Percentiles rank a stretch among this genome's conserved stretches.
Conservation (phyloP, 2,888 invertebrate genomes). For the Machimus rusticus region DNA sequence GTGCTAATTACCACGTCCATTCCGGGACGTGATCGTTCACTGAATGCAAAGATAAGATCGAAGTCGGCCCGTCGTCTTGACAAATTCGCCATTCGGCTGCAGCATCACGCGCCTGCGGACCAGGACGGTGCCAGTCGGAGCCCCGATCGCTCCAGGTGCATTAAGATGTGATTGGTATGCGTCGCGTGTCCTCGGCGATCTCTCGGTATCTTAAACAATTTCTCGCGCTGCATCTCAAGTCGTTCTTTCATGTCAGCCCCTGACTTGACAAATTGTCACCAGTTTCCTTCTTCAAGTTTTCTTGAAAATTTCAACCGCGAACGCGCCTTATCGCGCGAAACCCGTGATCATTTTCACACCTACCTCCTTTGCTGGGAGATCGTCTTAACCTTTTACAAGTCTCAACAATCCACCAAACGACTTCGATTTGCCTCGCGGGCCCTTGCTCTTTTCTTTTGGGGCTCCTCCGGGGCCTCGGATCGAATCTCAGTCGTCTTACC, state of each 20-base stretch:
- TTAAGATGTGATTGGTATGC: constrained; percentile 43
- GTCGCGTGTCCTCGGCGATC: neutral
- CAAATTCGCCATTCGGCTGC: constrained; percentile 42
- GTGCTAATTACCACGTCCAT: constrained; percentile 35
- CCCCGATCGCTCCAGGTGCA: neutral
- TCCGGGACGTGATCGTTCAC: constrained; percentile 29
- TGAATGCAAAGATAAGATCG: constrained; percentile 33
- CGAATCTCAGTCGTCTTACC: neutral
- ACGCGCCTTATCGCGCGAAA: constrained; percentile 33
- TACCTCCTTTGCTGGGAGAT: neutral
- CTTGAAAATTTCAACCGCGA: neutral
- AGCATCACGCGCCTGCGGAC: constrained; percentile 22
- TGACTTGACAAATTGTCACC: constrained; percentile 34
- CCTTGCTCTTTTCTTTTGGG: neutral
- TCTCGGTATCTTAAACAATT: constrained; percentile 27
- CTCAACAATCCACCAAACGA: constrained; percentile 30
- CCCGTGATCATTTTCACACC: constrained; percentile 35
- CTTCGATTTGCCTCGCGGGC: neutral
- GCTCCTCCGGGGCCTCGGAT: neutral
- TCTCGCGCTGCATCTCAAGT: constrained; percentile 29
- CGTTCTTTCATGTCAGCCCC: constrained; percentile 1
- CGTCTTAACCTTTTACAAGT: constrained; percentile 26
- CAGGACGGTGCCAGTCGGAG: neutral
- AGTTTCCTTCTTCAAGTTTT: constrained; percentile 12
- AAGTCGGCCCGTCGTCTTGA: constrained; percentile 1